Evolutionary conservation across 2,888 invertebrate genomes (phyloP).

Genomic region (Oegoconia quadripuncta): DNA sequence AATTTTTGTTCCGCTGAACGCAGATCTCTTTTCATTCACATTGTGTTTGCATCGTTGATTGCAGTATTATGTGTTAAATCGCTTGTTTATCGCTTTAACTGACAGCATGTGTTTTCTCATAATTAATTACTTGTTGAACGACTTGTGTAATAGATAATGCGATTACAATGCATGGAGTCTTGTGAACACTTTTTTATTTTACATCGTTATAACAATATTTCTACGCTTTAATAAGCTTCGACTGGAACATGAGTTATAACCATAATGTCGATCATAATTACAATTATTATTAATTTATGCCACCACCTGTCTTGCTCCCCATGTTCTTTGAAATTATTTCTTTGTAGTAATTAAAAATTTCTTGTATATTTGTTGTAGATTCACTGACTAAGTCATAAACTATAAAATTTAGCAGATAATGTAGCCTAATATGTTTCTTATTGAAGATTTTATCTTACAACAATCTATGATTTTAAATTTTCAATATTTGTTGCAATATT

Average conservation of each 20-base stretch:
- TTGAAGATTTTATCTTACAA: no score
- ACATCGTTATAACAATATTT: conserved; percentile 25
- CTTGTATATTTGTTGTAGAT: conserved; percentile 29
- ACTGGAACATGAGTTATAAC: conserved; percentile 19
- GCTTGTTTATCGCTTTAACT: conserved; percentile 36
- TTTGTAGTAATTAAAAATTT: conserved; percentile 32
- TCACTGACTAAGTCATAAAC: no score
- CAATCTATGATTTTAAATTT: no score
- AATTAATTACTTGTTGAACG: conserved; percentile 33
- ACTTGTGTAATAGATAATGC: conserved; percentile 14
- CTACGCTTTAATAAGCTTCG: conserved; percentile 27
- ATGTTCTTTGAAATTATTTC: conserved; percentile 23
- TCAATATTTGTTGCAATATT: no score
- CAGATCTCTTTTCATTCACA: conserved; percentile 69
- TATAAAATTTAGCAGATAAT: no score
- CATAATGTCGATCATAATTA: conserved; percentile 17
- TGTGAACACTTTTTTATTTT: not conserved
- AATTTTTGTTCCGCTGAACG: conserved; percentile 46
- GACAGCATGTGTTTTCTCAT: conserved; percentile 37
- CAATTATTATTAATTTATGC: conserved; percentile 39
- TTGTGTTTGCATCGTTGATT: conserved; percentile 42
- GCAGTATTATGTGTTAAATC: conserved; percentile 32
- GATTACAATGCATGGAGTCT: conserved; percentile 22
- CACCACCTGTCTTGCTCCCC: conserved; percentile 38
- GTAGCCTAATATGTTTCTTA: not conserved